Percentiles rank a stretch among this genome's conserved stretches.
Evolutionary conservation across 2,113 vertebrate genomes (phyloP).

Genomic region (Sus scrofa): DNA sequence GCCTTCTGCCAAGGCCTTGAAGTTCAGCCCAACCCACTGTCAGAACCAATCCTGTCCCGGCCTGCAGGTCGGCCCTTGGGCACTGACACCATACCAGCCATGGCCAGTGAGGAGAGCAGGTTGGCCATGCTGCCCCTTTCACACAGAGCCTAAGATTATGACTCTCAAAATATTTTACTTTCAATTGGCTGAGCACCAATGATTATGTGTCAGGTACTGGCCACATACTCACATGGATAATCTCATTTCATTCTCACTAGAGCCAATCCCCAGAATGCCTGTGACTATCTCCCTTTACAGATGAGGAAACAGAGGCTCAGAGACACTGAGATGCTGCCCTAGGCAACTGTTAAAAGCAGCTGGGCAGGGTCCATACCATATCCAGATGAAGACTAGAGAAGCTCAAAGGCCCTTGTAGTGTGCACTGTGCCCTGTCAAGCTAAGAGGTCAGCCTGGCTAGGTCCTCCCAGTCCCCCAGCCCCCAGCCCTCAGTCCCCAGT

Average conservation of each 20-base stretch:
- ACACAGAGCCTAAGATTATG: not conserved
- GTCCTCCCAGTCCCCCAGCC: not conserved
- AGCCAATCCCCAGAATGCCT: not conserved
- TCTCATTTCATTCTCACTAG: not conserved
- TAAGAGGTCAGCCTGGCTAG: not conserved
- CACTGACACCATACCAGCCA: not conserved
- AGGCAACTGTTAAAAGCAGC: not conserved
- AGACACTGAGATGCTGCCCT: not conserved
- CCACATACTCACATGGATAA: not conserved
- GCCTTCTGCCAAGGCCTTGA: not conserved
- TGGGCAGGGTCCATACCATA: not conserved
- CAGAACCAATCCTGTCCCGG: not conserved
- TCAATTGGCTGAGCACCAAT: not conserved
- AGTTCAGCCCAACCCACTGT: constrained; percentile 24
- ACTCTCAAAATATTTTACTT: constrained; percentile 55
- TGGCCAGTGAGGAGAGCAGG: not conserved
- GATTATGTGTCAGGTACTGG: not conserved
- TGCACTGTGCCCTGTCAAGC: not conserved
- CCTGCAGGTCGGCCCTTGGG: not conserved
- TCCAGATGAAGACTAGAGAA: not conserved
- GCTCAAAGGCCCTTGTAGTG: not conserved
- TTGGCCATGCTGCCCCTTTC: not conserved
- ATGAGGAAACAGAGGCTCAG: not conserved
- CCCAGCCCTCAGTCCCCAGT: not conserved
- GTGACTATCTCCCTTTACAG: not conserved